Percentiles rank a stretch among this genome's conserved stretches.
These are phyloP conservation scores for Cephus rjabovi DNA, from an alignment of 2,888 invertebrate species.

Conservation along the genomic window DNA sequence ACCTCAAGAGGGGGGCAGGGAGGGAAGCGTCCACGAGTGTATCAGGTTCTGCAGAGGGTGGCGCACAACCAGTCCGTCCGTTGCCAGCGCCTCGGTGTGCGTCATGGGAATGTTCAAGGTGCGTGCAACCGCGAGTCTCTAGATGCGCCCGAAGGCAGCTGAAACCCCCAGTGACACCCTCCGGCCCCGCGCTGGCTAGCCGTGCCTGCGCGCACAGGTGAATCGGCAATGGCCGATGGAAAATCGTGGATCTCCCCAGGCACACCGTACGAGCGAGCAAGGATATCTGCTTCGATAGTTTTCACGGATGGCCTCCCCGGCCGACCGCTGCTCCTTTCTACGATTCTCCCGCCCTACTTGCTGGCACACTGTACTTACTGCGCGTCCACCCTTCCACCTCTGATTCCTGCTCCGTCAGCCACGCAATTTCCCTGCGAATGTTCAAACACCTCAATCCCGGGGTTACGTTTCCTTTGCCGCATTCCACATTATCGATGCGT, in stretches of 20 bases:
- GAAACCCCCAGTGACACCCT: neutral
- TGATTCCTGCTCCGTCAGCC: too few relatives aligned
- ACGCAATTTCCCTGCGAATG: too few relatives aligned
- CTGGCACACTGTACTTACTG: neutral
- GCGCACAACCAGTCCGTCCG: neutral
- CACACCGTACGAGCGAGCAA: neutral
- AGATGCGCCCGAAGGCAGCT: conserved; percentile 17
- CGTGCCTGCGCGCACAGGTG: neutral
- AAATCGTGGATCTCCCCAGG: neutral
- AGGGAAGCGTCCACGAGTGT: neutral
- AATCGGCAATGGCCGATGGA: neutral
- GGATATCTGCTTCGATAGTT: conserved; percentile 62
- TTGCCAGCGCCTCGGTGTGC: conserved; percentile 6
- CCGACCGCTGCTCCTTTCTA: neutral
- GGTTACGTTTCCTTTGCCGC: too few relatives aligned
- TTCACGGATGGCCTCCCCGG: conserved; percentile 54
- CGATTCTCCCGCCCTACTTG: neutral
- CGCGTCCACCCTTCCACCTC: too few relatives aligned
- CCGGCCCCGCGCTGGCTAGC: neutral
- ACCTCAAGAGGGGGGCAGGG: neutral
- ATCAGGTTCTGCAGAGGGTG: neutral
- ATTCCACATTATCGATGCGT: conserved; percentile 13
- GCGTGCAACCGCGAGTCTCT: conserved; percentile 44
- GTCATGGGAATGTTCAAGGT: conserved; percentile 55
- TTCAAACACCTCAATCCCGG: too few relatives aligned